Evolutionary conservation across 2,797 vertebrate species (phyloP), one percentile per base, ranked within the genome.

Genomic region (Pipistrellus kuhlii): DNA sequence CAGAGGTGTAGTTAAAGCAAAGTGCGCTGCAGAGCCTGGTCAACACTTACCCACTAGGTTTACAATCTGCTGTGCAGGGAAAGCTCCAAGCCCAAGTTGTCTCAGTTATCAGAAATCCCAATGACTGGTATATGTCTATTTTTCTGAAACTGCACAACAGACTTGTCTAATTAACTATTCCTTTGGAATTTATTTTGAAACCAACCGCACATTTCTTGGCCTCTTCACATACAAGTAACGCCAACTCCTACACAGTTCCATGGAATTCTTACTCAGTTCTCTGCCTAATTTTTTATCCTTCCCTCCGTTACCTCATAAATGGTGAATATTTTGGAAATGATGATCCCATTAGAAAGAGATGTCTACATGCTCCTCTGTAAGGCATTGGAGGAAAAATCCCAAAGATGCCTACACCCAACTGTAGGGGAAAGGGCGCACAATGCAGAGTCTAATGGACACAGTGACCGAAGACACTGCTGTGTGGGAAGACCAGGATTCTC

Each of bases 121-220:
- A 73, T 55, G 76, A 89, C 55, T 78, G 53, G 68, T n/a, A 86
- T 27, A 75, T 23, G 59, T 87, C 51, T 75, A 23, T 76, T 80
- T 85, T 86, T 87, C 77, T 87, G 20, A 66, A 94, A 84, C 35
- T 38, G 46, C 64, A 46, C 96, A 97, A 94, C 97, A 98, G 97
- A 97, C 85, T 96, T 96, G 87, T 66, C 30, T 44, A 90, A 97
- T 96, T 95, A 97, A 94, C 23, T 46, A 84, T 73, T 91, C 41
- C 92, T 97, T 96, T 97, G 95, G 97, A 98, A 97, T 97, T 98
- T 97, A 98, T 97, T 98, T 97, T 97, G 97, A 98, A 87, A 68
- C 71, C 71, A 93, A 93, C 25, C 64, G 6, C 10, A 23, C 72
- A 32, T 94, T 94, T 94, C 78, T 92, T 93, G 91, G 85, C 62